Conservation (phyloP, 2,888 invertebrate genomes). For the Metallyticus violacea region DNA sequence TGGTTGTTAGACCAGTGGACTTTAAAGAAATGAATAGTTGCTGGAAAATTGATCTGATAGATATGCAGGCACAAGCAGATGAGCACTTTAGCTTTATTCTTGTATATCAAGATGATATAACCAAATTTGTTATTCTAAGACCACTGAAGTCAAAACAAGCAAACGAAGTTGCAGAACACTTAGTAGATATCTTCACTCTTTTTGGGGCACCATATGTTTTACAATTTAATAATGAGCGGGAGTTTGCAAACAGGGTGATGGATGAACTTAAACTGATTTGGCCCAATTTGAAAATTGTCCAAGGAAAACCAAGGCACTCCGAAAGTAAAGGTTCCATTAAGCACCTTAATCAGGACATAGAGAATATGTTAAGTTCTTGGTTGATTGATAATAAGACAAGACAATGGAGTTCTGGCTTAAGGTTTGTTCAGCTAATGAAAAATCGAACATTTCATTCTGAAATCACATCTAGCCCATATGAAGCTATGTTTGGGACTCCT, state of each 20-base stretch:
- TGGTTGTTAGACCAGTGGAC: too few species aligned
- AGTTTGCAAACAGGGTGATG: background rate
- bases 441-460: background rate
- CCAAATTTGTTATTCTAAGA: slow-evolving; percentile 44
- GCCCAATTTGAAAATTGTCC: background rate
- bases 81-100: too few species aligned
- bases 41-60: too few species aligned
- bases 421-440: background rate
- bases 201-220: slow-evolving; percentile 42
- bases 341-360: background rate
- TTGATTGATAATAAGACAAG: background rate
- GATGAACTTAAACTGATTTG: background rate
- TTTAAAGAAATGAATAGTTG: too few species aligned
- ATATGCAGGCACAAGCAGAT: too few species aligned
- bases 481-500: background rate
- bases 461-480: background rate
- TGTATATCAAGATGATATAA: slow-evolving; percentile 44
- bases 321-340: background rate
- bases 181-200: slow-evolving; percentile 32
- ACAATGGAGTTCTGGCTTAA: background rate
- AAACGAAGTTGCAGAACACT: slow-evolving; percentile 41
- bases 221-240: slow-evolving; percentile 32
- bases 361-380: background rate
- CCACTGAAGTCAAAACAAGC: slow-evolving; percentile 42
- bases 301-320: background rate